Evolutionary conservation across 2,888 invertebrate species (phyloP), one percentile per base, ranked within the genome.

Genomic region (Escarpia spicata): DNA sequence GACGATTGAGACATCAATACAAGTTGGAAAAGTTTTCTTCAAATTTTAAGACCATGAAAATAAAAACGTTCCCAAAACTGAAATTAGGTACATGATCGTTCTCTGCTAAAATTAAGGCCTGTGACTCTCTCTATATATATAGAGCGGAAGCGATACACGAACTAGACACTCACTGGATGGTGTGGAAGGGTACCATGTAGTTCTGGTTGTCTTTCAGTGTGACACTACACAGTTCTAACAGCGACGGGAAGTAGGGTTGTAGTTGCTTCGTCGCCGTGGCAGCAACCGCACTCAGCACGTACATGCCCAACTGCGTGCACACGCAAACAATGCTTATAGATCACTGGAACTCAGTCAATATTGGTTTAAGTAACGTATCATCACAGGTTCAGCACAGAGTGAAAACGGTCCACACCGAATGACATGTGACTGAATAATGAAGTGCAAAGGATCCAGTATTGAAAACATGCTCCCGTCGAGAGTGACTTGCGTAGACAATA

Each of bases 211-310:
- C 97, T 58, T 97, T 96, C 58, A 97, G 95, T 90, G 97, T 97
- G 3, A 97, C 96, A 94, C 95, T 96, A 94, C 97, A 97, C 94
- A 97, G 96, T 94, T 96, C 95, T 91, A 97, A 96, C 93, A 98
- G 97, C 0, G 97, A 97, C 92, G 97, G 97, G 92, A 97, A 97
- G 95, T 98, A 97, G n/a, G 97, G 97, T 92, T 97, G 97, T 95
- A 98, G 97, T 93, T 98, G 97, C 94, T 97, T 97, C 89, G 97
- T 97, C 9, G 98, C 97, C 26, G 97, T 97, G 95, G 98, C 97
- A 10, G 98, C 97, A 95, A 98, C 97, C 92, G 97, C 97, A 92
- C 97, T 97, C 95, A 98, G 97, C 37, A 98, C 97, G 95, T 97
- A 97, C 97, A 97, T 97, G 58, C 97, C 98, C 94, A 97, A 95